A percentile compares a stretch with the other conserved stretches of the same genome.
phyloP scores from a whole-genome alignment of 2,113 vertebrate genomes.

The Eira barbara region DNA sequence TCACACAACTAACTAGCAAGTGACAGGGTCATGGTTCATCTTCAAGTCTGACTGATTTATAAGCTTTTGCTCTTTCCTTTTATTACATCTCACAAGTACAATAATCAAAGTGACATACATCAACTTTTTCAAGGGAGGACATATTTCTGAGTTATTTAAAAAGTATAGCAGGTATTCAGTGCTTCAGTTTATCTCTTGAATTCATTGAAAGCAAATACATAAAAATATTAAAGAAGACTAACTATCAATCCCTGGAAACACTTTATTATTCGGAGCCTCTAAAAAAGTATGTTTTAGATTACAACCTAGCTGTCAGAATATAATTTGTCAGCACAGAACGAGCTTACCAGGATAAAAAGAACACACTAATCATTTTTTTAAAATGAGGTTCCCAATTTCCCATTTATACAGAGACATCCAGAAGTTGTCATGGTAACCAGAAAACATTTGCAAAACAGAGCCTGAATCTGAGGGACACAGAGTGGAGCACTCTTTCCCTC shows the following conservation, averaged over 20 bases:
- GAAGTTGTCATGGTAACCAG: constrained; percentile 66
- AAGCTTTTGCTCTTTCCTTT: background rate
- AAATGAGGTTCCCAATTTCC: constrained; percentile 63
- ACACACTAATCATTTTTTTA: constrained; percentile 52
- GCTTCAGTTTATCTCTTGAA: constrained; percentile 50
- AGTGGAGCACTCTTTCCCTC: constrained; percentile 51
- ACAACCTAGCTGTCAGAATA: constrained; percentile 62
- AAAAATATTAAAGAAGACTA: constrained; percentile 53
- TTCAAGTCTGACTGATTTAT: background rate
- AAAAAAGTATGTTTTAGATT: constrained; percentile 50
- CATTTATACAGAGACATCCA: constrained; percentile 64
- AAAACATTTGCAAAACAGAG: constrained; percentile 80
- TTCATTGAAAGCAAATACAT: constrained; percentile 53
- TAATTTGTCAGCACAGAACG: constrained; percentile 61
- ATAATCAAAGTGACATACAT: background rate
- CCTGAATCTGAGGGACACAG: constrained; percentile 40
- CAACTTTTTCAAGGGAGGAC: background rate
- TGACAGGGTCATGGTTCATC: background rate
- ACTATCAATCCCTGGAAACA: constrained; percentile 45
- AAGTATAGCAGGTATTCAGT: constrained; percentile 36
- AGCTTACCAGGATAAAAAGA: constrained; percentile 66
- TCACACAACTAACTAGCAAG: background rate
- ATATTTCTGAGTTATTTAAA: constrained; percentile 50
- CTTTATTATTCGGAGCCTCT: constrained; percentile 36
- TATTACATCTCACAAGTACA: background rate